Conservation (phyloP, 2,797 vertebrate species). For the Emys orbicularis region DNA sequence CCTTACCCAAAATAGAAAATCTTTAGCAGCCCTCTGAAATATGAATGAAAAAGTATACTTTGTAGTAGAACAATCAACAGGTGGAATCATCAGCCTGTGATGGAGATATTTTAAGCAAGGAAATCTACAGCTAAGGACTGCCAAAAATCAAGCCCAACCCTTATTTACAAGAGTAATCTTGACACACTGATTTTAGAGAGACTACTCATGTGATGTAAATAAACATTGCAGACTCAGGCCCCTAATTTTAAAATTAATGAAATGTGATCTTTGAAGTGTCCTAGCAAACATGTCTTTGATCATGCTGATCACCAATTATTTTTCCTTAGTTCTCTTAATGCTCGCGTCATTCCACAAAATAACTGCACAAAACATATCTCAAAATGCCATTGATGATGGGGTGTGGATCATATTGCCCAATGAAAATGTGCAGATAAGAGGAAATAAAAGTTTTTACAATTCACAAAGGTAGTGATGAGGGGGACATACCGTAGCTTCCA, state of each 20-base stretch:
- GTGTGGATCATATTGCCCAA: not conserved
- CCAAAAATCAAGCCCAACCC: constrained; percentile 64
- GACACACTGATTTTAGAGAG: constrained; percentile 53
- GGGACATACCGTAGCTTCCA: not conserved
- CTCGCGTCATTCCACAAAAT: not conserved
- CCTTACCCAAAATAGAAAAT: not conserved
- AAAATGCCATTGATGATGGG: not conserved
- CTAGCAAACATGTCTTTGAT: not conserved
- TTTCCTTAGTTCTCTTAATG: constrained; percentile 4
- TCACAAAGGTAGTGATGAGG: not conserved
- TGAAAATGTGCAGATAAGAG: not conserved
- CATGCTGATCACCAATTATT: not conserved
- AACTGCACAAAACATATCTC: not conserved
- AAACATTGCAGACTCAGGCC: constrained; percentile 14
- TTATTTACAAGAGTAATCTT: constrained; percentile 63
- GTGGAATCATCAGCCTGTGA: not conserved
- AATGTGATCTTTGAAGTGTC: not conserved
- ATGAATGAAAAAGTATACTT: not conserved
- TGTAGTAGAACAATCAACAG: constrained; percentile 24
- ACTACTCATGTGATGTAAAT: constrained; percentile 49
- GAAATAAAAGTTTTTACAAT: not conserved
- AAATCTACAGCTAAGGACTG: not conserved
- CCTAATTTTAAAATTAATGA: not conserved
- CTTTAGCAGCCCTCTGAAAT: not conserved
- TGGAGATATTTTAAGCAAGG: not conserved